phyloP scores from a whole-genome alignment of 2,113 vertebrate species.

The Vireo altiloquus region DNA sequence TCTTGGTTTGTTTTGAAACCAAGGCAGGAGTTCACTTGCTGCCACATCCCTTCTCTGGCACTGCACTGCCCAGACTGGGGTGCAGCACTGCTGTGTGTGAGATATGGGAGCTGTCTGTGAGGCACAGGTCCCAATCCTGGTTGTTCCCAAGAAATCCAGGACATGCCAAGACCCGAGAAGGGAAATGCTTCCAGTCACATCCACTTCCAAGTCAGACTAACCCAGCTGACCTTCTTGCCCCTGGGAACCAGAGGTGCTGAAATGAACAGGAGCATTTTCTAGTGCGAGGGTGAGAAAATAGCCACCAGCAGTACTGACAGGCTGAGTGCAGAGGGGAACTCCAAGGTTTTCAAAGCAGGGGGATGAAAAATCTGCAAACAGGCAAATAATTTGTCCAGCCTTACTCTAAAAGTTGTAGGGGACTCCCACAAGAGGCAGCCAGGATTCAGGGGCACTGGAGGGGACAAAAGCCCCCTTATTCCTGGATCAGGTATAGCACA shows the following conservation, averaged over 20 bases:
- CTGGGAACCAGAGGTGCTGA: background rate
- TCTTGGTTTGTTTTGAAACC: background rate
- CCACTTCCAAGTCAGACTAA: background rate
- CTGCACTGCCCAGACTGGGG: background rate
- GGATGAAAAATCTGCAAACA: background rate
- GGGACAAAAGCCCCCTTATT: accelerated
- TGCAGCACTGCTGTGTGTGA: too few relatives aligned
- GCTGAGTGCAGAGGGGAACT: background rate
- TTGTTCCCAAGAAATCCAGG: background rate
- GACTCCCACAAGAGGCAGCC: background rate
- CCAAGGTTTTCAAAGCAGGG: background rate
- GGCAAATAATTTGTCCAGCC: background rate
- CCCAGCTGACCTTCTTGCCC: background rate
- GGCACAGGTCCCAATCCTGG: background rate
- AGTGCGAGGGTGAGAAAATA: background rate
- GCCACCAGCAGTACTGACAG: background rate
- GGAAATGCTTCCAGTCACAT: background rate
- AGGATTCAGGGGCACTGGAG: background rate
- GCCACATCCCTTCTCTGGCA: background rate
- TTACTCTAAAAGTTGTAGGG: background rate
- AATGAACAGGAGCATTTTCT: background rate
- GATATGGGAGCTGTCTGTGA: background rate
- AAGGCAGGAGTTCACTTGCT: background rate
- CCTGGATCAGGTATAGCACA: background rate
- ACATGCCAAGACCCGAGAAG: background rate